Evolutionary conservation across 2,797 vertebrate genomes (phyloP).

Genomic region (Molossus alvarezi): DNA sequence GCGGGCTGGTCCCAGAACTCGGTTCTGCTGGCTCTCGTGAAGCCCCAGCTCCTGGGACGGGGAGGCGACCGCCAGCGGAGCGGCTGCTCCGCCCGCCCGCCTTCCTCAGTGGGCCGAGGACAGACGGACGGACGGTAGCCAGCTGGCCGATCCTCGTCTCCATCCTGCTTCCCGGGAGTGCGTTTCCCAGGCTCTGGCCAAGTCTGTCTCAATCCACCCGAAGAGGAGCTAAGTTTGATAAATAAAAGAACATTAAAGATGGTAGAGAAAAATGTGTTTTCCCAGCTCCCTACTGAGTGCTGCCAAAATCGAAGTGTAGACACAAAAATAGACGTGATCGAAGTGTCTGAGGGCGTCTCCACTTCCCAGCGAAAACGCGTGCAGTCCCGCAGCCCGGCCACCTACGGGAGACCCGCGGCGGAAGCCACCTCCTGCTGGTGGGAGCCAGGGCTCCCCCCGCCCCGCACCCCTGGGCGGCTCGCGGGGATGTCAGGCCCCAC

Average conservation of each 20-base stretch:
- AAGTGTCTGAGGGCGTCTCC: conserved; percentile 32
- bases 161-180: conserved; percentile 60
- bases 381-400: not conserved
- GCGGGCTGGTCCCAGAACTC: too few relatives aligned
- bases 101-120: not conserved
- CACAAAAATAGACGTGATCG: conserved; percentile 69
- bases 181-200: conserved; percentile 75
- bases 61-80: fast-evolving
- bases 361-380: not conserved
- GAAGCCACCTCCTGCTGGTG: not conserved
- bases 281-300: conserved; percentile 65
- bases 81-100: not conserved
- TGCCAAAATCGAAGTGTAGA: conserved; percentile 74
- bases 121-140: not conserved
- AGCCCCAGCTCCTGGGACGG: fast-evolving
- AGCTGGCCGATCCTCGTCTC: conserved; percentile 63
- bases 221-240: conserved; percentile 83
- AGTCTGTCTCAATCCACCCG: conserved; percentile 78
- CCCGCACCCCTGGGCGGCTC: not conserved
- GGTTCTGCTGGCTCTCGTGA: fast-evolving
- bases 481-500: fast-evolving
- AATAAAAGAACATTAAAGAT: conserved; percentile 84
- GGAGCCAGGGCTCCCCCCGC: not conserved
- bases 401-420: not conserved
- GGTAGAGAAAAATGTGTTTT: conserved; percentile 80